These are phyloP conservation scores for Pitangus sulphuratus DNA, from an alignment of 2,797 vertebrate genomes.

Conservation along the genomic window DNA sequence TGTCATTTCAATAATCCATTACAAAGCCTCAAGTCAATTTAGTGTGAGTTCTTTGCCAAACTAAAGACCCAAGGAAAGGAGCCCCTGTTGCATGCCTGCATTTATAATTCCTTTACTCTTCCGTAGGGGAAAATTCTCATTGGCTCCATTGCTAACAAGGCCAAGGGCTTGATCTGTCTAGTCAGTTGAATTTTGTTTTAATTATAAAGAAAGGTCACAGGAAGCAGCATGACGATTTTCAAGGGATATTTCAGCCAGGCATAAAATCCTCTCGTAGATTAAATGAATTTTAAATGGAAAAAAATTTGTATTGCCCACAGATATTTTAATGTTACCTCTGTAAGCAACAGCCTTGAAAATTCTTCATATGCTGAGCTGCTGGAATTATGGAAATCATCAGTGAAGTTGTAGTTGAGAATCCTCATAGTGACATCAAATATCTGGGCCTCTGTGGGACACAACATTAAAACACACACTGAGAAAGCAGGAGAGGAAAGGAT, in stretches of 20 bases:
- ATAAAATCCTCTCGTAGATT: not conserved
- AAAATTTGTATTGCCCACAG: not conserved
- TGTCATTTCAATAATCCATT: conserved; percentile 14
- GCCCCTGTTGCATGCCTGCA: not conserved
- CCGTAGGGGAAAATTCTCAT: not conserved
- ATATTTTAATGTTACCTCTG: conserved; percentile 62
- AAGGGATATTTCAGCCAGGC: not conserved
- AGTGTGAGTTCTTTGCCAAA: not conserved
- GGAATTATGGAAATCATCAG: conserved; percentile 37
- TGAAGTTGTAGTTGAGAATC: conserved; percentile 69
- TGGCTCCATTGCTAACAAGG: not conserved
- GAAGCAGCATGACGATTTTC: not conserved
- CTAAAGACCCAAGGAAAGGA: not conserved
- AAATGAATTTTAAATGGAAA: not conserved
- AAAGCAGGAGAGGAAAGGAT: not conserved
- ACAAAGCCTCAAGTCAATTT: conserved; percentile 11
- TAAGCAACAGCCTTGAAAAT: conserved; percentile 67
- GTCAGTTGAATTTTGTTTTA: not conserved
- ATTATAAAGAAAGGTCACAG: conserved; percentile 28
- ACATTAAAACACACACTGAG: not conserved
- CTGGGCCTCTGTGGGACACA: conserved; percentile 66
- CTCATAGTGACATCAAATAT: conserved; percentile 55
- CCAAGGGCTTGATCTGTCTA: not conserved
- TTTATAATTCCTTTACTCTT: conserved; percentile 10
- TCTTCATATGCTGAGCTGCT: conserved; percentile 36